Evolutionary conservation across 2,797 vertebrate species (phyloP).

Genomic region (Remorina albescens): DNA sequence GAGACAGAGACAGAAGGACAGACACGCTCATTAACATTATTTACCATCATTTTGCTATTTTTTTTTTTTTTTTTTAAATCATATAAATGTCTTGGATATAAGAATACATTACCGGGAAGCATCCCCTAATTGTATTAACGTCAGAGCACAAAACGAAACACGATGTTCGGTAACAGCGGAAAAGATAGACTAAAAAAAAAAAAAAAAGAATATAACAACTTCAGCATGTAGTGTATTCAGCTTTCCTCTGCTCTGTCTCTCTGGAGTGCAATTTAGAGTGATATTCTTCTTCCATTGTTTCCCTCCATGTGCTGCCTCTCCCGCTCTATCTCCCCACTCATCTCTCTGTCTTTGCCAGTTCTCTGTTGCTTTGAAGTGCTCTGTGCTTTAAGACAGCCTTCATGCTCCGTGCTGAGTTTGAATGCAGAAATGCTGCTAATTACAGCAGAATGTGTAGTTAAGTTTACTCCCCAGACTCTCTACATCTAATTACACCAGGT

Average conservation of each 20-base stretch:
- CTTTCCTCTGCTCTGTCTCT: slow-evolving; percentile 26
- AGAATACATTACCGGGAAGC: slow-evolving; percentile 7
- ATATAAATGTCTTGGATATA: not conserved
- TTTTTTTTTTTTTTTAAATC: not conserved
- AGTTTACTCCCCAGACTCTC: slow-evolving; percentile 1
- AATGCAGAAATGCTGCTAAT: slow-evolving; percentile 47
- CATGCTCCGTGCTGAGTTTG: slow-evolving; percentile 41
- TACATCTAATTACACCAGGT: slow-evolving; percentile 26
- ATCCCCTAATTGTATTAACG: slow-evolving; percentile 16
- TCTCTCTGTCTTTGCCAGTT: slow-evolving; percentile 72
- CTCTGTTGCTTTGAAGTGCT: slow-evolving; percentile 76
- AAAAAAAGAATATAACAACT: slow-evolving; percentile 36
- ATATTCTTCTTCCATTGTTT: slow-evolving; percentile 44
- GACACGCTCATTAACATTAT: slow-evolving; percentile 11
- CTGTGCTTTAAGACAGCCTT: slow-evolving; percentile 56
- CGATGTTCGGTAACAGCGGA: not conserved
- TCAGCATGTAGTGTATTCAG: slow-evolving; percentile 29
- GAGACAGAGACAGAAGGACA: slow-evolving; percentile 23
- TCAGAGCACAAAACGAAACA: slow-evolving; percentile 21
- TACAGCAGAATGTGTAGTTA: slow-evolving; percentile 27
- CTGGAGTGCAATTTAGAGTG: slow-evolving; percentile 37
- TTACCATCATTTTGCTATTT: slow-evolving; percentile 1
- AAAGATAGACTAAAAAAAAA: not conserved
- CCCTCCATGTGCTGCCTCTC: slow-evolving; percentile 53
- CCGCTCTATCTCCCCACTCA: slow-evolving; percentile 61